Evolutionary conservation across 1,140 invertebrate species (phyloP).

Genomic region (Pomacea maculata): DNA sequence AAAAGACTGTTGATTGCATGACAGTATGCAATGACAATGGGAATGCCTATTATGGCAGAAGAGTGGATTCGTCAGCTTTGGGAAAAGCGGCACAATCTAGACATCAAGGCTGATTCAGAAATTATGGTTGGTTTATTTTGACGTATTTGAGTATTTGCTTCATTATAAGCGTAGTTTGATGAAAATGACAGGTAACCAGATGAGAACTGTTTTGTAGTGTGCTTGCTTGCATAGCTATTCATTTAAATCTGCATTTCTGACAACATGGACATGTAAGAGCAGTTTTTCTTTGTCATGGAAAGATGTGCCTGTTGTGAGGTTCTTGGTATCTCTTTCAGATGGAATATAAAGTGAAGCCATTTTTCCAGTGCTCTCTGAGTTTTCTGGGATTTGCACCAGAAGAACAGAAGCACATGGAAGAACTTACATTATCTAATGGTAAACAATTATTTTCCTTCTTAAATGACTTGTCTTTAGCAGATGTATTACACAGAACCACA

Average conservation of each 20-base stretch:
- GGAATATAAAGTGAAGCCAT: slow-evolving; percentile 82
- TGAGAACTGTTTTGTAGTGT: background rate
- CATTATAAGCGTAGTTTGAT: background rate
- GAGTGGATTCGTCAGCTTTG: slow-evolving; percentile 89
- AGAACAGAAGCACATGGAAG: slow-evolving; percentile 90
- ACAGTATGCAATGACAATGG: slow-evolving; percentile 80
- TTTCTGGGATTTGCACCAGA: slow-evolving; percentile 89
- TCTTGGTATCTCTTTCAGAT: slow-evolving; percentile 54
- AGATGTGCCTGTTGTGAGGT: background rate
- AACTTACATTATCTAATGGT: slow-evolving; percentile 84
- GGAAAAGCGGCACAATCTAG: slow-evolving; percentile 75
- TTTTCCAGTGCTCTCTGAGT: slow-evolving; percentile 84
- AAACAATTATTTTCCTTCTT: slow-evolving; percentile 14
- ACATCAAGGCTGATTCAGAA: slow-evolving; percentile 75
- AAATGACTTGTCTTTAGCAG: too few relatives aligned
- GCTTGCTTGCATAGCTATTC: background rate
- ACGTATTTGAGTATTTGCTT: slow-evolving; percentile 5
- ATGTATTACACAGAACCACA: too few relatives aligned
- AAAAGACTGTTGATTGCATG: slow-evolving; percentile 41
- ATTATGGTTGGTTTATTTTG: slow-evolving; percentile 70
- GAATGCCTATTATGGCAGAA: slow-evolving; percentile 85
- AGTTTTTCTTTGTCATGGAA: background rate
- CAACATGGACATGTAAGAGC: background rate
- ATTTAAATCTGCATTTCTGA: background rate
- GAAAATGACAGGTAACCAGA: background rate